Base-by-base conservation (phyloP, 2,113 vertebrate species). In the Eulacestoma nigropectus region DNA sequence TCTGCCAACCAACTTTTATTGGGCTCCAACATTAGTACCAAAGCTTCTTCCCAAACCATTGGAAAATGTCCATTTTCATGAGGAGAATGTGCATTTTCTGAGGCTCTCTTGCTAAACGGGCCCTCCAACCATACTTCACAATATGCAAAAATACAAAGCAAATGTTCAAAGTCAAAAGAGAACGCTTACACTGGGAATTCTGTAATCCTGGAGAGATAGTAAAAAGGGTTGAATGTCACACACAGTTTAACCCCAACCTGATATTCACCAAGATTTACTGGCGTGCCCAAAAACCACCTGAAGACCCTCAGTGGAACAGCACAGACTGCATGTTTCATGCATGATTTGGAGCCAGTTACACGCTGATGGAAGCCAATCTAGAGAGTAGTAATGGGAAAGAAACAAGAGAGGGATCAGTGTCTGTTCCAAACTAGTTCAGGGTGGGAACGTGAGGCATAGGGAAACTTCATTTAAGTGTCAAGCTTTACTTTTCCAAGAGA, bases 401-500 rank as follows among this genome's bases (percentile, higher is more conserved):
- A 70, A 57, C 15, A 69, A 42, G 53, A 82, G 39, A 85, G 21
- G 55, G 26, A 74, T 49, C 5, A 0, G 10, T 39, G 9, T 55
- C 49, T 87, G 42, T 84, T 84, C 75, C 73, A 90, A 19, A 49
- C 37, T 74, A 41, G 56, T 37, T 75, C 39, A 63, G 92, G 32
- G 81, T 85, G 57, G 87, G 74, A 95, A 41, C 0, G 0, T 11
- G 22, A 90, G 59, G 52, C 87, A 89, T 10, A 84, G 56, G 50
- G 73, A 87, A 84, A 89, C 26, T 89, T 75, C 50, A 33, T 67
- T 78, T 60, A n/a, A 53, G 42, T 62, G 32, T 86, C 0, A 0
- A 87, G 81, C 53, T 91, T 79, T 69, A 53, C 65, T 96, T 93
- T 96, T 94, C 89, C 91, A 94, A 85, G 46, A 39, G n/a, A 89